Evolutionary conservation across 1,140 invertebrate genomes (phyloP).

Genomic region (Tenebrio molitor): DNA sequence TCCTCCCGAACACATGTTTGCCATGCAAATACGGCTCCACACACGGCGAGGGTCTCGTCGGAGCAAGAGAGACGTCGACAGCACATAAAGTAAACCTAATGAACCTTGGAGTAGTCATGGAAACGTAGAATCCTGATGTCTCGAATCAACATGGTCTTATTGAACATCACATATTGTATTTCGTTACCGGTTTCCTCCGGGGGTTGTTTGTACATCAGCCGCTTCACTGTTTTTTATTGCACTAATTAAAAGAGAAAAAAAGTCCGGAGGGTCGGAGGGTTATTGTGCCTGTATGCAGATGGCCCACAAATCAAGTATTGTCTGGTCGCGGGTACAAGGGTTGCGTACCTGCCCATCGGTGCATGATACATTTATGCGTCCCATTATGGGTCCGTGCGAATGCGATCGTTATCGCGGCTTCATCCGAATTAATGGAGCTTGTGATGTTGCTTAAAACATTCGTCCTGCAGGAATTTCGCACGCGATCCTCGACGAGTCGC

Average conservation of each 20-base stretch:
- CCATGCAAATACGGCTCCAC: constrained; percentile 38
- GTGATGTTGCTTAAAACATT: constrained; percentile 65
- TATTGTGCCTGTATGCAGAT: constrained; percentile 57
- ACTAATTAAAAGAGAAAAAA: constrained; percentile 33
- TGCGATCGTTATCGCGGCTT: constrained; percentile 57
- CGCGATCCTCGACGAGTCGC: not conserved
- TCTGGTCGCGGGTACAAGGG: constrained; percentile 55
- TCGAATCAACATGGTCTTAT: constrained; percentile 52
- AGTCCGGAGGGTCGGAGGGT: constrained; percentile 17
- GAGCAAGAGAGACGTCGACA: constrained; percentile 42
- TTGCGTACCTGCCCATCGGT: constrained; percentile 62
- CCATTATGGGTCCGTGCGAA: constrained; percentile 54
- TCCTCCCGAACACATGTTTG: constrained; percentile 1
- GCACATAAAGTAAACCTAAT: constrained; percentile 50
- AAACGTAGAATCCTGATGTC: constrained; percentile 51
- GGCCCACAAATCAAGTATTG: constrained; percentile 63
- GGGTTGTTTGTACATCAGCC: constrained; percentile 47
- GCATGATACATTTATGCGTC: constrained; percentile 58
- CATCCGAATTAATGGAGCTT: constrained; percentile 64
- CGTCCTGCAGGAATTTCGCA: not conserved
- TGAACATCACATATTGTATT: constrained; percentile 55
- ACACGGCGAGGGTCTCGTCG: constrained; percentile 28
- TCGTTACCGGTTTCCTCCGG: constrained; percentile 48
- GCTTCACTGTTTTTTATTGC: constrained; percentile 39
- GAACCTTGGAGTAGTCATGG: constrained; percentile 51